Evolutionary conservation across 2,113 vertebrate species (phyloP).

Genomic region (Callipepla squamata): DNA sequence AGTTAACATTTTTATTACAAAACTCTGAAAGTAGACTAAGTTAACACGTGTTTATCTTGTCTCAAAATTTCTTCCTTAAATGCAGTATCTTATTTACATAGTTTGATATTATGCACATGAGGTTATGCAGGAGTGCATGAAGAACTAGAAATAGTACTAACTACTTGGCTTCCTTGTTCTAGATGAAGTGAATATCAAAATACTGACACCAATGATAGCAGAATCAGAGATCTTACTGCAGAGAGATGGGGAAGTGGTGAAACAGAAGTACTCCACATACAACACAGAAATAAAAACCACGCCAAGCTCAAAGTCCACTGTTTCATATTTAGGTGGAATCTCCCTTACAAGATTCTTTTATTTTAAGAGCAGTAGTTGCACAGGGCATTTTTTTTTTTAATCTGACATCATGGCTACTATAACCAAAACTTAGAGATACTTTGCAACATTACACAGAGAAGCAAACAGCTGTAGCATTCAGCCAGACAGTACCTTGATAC

Average conservation of each 20-base stretch:
- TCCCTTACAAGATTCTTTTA: background rate
- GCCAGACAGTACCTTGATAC: background rate
- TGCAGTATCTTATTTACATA: background rate
- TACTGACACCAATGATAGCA: background rate
- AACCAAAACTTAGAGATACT: too few species aligned
- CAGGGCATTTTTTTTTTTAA: background rate
- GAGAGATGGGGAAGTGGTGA: fast-evolving
- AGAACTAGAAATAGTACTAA: background rate
- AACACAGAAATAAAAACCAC: background rate
- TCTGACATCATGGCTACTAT: background rate
- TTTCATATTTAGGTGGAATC: background rate
- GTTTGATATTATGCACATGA: background rate
- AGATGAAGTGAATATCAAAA: background rate
- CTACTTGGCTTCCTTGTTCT: background rate
- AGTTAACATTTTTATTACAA: background rate
- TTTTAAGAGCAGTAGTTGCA: background rate
- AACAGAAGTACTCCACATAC: background rate
- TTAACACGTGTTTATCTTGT: background rate
- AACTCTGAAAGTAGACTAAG: background rate
- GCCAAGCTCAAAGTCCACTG: background rate
- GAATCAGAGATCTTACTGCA: background rate
- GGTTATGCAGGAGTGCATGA: background rate
- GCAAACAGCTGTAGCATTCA: background rate
- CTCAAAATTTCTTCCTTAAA: background rate
- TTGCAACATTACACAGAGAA: background rate